Conservation (phyloP, 2,888 invertebrate species). For the Phorcus lineatus region DNA sequence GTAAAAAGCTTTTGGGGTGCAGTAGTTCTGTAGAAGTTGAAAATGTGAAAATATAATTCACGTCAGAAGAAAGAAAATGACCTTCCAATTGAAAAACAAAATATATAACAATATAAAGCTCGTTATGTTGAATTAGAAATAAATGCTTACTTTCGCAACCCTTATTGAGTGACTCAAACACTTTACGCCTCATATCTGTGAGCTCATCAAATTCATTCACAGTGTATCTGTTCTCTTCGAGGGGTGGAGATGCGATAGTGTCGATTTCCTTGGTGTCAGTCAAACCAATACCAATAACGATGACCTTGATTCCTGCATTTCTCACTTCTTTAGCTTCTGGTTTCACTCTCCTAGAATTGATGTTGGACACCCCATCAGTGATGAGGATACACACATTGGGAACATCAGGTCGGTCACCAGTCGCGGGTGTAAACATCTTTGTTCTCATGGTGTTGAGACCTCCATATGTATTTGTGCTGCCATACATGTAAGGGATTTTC, state of each 20-base stretch:
- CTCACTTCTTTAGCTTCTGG: constrained; percentile 49
- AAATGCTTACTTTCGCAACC: too few relatives aligned
- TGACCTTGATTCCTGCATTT: constrained; percentile 39
- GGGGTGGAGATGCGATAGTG: constrained; percentile 46
- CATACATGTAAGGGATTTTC: constrained; percentile 52
- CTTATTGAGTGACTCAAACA: constrained; percentile 26
- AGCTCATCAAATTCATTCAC: constrained; percentile 44
- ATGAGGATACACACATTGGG: constrained; percentile 56
- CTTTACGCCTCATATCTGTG: constrained; percentile 30
- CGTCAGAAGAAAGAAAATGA: too few relatives aligned
- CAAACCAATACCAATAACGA: constrained; percentile 43
- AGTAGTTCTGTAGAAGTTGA: too few relatives aligned
- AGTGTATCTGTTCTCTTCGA: constrained; percentile 45
- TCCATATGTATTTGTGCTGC: constrained; percentile 66
- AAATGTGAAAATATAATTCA: too few relatives aligned
- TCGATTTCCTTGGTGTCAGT: constrained; percentile 47
- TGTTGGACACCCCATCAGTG: constrained; percentile 65
- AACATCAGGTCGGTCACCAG: constrained; percentile 56
- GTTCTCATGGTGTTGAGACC: constrained; percentile 53
- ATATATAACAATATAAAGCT: too few relatives aligned
- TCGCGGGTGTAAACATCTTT: constrained; percentile 49
- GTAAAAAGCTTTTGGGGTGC: too few relatives aligned
- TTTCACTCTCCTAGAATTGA: constrained; percentile 53
- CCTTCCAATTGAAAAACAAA: too few relatives aligned
- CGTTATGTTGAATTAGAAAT: too few relatives aligned